These are phyloP conservation scores for Drosophila chauvacae DNA, from an alignment of 1,140 invertebrate species.

Conservation along the genomic window DNA sequence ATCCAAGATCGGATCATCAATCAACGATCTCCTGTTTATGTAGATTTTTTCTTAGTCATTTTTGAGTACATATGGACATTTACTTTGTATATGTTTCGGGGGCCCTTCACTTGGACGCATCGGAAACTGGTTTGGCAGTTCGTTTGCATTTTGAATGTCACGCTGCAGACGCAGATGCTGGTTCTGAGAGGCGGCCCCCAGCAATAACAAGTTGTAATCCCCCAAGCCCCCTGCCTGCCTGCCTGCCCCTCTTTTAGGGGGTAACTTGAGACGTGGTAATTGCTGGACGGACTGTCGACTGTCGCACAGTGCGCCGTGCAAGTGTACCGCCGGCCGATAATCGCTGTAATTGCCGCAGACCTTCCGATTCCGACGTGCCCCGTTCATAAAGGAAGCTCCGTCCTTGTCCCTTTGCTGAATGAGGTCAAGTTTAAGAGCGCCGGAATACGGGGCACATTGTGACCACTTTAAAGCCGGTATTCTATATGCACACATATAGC, in stretches of 20 bases:
- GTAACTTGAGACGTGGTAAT: constrained; percentile 44
- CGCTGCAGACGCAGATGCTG: constrained; percentile 41
- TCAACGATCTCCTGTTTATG: constrained; percentile 50
- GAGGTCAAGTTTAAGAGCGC: constrained; percentile 71
- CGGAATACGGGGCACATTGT: constrained; percentile 1
- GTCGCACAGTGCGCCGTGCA: neutral
- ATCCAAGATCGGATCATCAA: constrained; percentile 41
- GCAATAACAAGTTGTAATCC: constrained; percentile 51
- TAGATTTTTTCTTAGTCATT: constrained; percentile 1
- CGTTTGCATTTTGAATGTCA: constrained; percentile 65
- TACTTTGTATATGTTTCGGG: neutral
- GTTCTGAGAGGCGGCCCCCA: constrained; percentile 43
- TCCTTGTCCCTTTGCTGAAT: constrained; percentile 55
- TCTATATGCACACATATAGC: neutral
- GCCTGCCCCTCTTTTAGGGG: neutral
- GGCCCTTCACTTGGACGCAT: constrained; percentile 55
- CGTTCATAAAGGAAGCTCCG: constrained; percentile 37
- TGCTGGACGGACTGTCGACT: constrained; percentile 22
- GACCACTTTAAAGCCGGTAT: neutral
- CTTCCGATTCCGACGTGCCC: constrained; percentile 41
- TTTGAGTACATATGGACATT: neutral
- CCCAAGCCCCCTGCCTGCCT: neutral
- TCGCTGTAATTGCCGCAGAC: constrained; percentile 52
- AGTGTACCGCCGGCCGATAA: constrained; percentile 30
- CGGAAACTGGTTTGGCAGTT: constrained; percentile 51